Evolutionary conservation across 2,797 vertebrate genomes (phyloP).

Genomic region (Stomatorhinus walkeri): DNA sequence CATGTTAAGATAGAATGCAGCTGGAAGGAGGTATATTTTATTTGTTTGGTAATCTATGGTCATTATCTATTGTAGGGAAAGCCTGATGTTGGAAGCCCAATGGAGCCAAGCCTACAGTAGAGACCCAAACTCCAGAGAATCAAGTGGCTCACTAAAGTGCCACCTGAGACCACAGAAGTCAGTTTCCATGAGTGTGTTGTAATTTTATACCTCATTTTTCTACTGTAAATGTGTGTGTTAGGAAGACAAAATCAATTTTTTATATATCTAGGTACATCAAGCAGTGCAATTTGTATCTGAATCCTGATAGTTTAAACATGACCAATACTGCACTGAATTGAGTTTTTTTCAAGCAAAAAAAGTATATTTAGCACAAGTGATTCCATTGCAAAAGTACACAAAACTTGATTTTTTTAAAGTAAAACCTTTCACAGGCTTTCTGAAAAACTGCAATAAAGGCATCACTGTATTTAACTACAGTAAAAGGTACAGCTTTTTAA

Average conservation of each 20-base stretch:
- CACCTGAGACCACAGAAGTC: slow-evolving; percentile 27
- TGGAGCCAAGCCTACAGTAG: slow-evolving; percentile 40
- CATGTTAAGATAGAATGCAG: slow-evolving; percentile 16
- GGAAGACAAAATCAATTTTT: slow-evolving; percentile 35
- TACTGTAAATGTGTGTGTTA: slow-evolving; percentile 62
- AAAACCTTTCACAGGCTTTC: background rate
- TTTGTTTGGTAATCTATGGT: slow-evolving; percentile 10
- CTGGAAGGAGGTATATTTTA: background rate
- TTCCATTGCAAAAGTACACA: slow-evolving; percentile 38
- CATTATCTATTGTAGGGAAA: slow-evolving; percentile 52
- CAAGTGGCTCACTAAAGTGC: background rate
- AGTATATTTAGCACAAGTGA: slow-evolving; percentile 71
- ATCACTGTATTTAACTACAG: background rate
- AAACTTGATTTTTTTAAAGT: background rate
- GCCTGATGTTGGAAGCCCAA: slow-evolving; percentile 48
- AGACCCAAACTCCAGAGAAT: background rate
- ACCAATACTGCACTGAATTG: slow-evolving; percentile 29
- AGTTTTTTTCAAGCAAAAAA: slow-evolving; percentile 61
- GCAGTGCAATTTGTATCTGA: slow-evolving; percentile 34
- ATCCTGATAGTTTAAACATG: slow-evolving; percentile 42
- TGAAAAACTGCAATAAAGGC: background rate
- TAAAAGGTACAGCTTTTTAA: background rate
- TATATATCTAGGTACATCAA: slow-evolving; percentile 22
- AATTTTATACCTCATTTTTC: slow-evolving; percentile 71
- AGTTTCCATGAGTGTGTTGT: slow-evolving; percentile 31